Evolutionary conservation across 2,888 invertebrate genomes (phyloP).

Genomic region (Cloeon dipterum): DNA sequence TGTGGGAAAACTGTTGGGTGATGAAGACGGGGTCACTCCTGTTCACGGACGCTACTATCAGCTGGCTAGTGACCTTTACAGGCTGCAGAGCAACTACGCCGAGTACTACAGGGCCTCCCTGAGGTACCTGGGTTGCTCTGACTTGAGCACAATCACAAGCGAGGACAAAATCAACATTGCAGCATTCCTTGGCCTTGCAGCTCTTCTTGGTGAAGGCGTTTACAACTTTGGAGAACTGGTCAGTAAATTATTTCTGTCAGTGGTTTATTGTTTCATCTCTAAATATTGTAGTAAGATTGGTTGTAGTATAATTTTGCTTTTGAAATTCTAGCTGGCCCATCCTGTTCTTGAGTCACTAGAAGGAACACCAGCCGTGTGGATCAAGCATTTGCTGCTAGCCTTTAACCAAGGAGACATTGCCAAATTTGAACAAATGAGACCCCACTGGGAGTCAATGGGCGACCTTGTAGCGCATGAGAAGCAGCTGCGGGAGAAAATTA

Average conservation of each 20-base stretch:
- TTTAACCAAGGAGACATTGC: constrained; percentile 68
- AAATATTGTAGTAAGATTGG: no score
- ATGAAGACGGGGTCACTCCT: constrained; percentile 74
- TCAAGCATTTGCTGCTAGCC: constrained; percentile 60
- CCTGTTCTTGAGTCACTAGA: constrained; percentile 72
- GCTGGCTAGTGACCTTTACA: constrained; percentile 76
- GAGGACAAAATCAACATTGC: constrained; percentile 56
- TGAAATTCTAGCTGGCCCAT: constrained; percentile 54
- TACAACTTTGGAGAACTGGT: constrained; percentile 94
- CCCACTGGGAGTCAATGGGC: constrained; percentile 54
- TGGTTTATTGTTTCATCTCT: no score
- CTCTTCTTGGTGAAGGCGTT: constrained; percentile 79
- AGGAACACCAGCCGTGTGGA: constrained; percentile 65
- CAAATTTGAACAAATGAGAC: constrained; percentile 46
- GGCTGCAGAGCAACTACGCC: constrained; percentile 71
- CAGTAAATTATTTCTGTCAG: no score
- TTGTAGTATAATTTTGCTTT: background rate
- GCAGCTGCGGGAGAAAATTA: constrained; percentile 75
- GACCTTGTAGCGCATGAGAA: constrained; percentile 64
- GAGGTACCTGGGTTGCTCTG: constrained; percentile 53
- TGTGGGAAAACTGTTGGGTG: constrained; percentile 61
- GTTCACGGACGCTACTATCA: constrained; percentile 90
- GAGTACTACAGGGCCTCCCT: constrained; percentile 90
- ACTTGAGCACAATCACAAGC: constrained; percentile 36
- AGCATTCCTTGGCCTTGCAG: constrained; percentile 79